Base-by-base conservation (phyloP, 1,140 invertebrate genomes). In the Telenomus remus region DNA sequence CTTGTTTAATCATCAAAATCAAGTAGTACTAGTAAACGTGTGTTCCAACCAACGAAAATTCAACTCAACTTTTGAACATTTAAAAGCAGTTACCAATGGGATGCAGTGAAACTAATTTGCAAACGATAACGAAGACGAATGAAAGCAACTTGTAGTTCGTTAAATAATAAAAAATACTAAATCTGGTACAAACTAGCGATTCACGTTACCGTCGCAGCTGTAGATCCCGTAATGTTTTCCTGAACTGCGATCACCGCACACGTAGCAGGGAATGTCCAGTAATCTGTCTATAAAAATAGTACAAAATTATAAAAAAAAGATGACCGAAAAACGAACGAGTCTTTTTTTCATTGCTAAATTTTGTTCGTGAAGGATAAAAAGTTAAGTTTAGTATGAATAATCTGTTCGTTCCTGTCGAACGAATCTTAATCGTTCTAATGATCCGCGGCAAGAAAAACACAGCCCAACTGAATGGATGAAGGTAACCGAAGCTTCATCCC, bases 221-320 rank as follows among this genome's bases (percentile, higher is more conserved):
- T 97, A 98, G 81, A 98, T 97, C 57, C 97, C 97, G 89, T 98
- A 98, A 88, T 98, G 97, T 90, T 98, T 98, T 69, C 97, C 97
- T 13, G 96, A 97, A 86, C 96, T 98, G 81, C 96, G 91, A 89
- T 98, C 97, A 42, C 97, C 97, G 83, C 97, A 98, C 63, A 98
- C 96, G 88, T 97, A 96, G 89, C 97, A 98, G 0, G 96, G 95
- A 82, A 98, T 98, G 87, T 98, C 97, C 72, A 98, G 91, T 46
- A 98, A 91, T 80, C 97, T 91, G 81, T 95, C 97, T 96, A 87
- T 73, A 90, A 89, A 70, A 10, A 57, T 13, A 35, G 11, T 37
- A 27, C 5, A 56, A 65, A 35, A 39, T 14, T 34, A 54, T n/a
- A 9, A 5, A 1, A n/a, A n/a, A n/a, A n/a, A n/a, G n/a, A n/a